A percentile compares a stretch with the other conserved stretches of the same genome.
Evolutionary conservation across 2,113 vertebrate genomes (phyloP).

Genomic region (Odocoileus hemionus): DNA sequence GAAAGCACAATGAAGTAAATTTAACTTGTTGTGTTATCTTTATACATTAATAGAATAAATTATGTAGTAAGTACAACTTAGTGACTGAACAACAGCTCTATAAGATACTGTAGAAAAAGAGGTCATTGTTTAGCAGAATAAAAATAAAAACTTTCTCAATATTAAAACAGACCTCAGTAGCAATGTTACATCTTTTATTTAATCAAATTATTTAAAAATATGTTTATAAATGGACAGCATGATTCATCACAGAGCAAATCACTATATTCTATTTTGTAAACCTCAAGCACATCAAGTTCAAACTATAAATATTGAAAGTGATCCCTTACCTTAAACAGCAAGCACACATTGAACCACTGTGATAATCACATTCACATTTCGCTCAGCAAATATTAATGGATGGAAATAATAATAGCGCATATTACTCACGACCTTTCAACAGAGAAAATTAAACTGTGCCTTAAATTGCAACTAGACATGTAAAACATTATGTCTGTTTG

Average conservation of each 20-base stretch:
- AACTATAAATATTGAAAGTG: slow-evolving; percentile 11
- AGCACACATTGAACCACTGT: not conserved
- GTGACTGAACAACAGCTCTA: not conserved
- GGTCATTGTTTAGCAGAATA: not conserved
- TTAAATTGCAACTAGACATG: slow-evolving; percentile 28
- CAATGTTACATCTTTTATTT: not conserved
- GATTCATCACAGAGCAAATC: not conserved
- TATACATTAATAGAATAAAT: not conserved
- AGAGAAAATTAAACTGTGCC: not conserved
- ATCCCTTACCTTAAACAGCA: not conserved
- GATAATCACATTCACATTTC: slow-evolving; percentile 15
- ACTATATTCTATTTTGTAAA: not conserved
- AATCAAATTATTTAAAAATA: slow-evolving; percentile 18
- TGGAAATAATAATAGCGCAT: not conserved
- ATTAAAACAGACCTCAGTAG: not conserved
- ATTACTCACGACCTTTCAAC: not conserved
- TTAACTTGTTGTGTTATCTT: slow-evolving; percentile 1
- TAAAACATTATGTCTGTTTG: not conserved
- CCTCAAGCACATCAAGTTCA: not conserved
- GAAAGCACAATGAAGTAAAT: not conserved
- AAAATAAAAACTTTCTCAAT: not conserved
- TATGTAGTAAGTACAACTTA: not conserved
- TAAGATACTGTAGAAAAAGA: not conserved
- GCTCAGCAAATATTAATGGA: not conserved
- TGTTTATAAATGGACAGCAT: not conserved